These are phyloP conservation scores for Malacoraja senta DNA, from an alignment of 2,797 vertebrate genomes.

Conservation along the genomic window DNA sequence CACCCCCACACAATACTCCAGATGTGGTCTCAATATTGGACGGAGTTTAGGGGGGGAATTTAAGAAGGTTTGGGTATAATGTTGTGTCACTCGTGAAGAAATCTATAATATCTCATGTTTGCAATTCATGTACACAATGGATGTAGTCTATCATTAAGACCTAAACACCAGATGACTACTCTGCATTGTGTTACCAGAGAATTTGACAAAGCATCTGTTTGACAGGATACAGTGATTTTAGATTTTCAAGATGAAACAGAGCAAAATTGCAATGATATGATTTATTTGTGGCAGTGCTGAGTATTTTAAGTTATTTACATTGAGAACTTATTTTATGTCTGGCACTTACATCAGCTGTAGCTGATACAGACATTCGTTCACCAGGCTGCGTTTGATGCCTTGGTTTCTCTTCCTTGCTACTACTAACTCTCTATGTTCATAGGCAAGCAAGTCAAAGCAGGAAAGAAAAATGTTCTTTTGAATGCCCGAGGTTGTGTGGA, in stretches of 20 bases:
- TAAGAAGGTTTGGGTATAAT: neutral
- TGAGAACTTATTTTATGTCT: neutral
- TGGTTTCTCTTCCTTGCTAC: neutral
- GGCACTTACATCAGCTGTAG: neutral
- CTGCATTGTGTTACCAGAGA: constrained; percentile 26
- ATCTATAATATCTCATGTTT: constrained; percentile 36
- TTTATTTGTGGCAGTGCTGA: constrained; percentile 28
- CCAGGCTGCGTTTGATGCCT: neutral
- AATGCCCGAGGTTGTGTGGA: no score
- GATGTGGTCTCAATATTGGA: neutral
- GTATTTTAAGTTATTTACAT: constrained; percentile 20
- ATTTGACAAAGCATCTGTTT: constrained; percentile 33
- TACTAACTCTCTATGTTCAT: neutral
- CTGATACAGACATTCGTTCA: neutral
- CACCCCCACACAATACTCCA: no score
- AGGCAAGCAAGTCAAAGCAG: no score
- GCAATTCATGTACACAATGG: constrained; percentile 32
- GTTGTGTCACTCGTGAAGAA: constrained; percentile 8
- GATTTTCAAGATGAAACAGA: constrained; percentile 19
- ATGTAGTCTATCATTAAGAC: constrained; percentile 25
- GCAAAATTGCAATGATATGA: neutral
- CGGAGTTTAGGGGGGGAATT: neutral
- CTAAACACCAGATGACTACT: constrained; percentile 34
- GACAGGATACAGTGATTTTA: neutral
- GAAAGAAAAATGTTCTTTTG: no score